Evolutionary conservation across 1,140 invertebrate genomes (phyloP).

Genomic region (Diachasma alloeum): DNA sequence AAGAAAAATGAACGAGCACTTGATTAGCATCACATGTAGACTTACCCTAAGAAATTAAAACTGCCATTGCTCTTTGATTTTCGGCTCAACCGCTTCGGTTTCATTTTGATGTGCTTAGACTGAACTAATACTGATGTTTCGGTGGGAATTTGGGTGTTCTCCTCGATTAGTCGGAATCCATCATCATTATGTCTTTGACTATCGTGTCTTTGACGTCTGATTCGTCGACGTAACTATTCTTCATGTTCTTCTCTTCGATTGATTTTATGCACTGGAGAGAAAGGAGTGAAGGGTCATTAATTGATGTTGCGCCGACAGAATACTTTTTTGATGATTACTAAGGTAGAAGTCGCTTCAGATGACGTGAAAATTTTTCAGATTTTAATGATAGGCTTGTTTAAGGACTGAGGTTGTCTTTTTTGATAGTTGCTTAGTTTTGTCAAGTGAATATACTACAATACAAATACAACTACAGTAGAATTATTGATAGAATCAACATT

Average conservation of each 20-base stretch:
- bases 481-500: too few relatives aligned
- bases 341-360: too few relatives aligned
- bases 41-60: not conserved
- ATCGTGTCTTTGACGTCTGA: conserved; percentile 55
- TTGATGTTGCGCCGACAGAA: too few relatives aligned
- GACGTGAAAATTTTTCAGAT: too few relatives aligned
- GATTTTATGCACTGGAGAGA: conserved; percentile 60
- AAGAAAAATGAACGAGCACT: not conserved
- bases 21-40: not conserved
- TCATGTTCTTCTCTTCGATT: conserved; percentile 59
- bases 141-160: not conserved
- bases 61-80: not conserved
- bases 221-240: conserved; percentile 60
- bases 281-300: not conserved
- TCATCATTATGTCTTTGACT: conserved; percentile 48
- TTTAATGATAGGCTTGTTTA: too few relatives aligned
- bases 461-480: too few relatives aligned
- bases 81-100: not conserved
- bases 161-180: conserved; percentile 59
- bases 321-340: too few relatives aligned
- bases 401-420: too few relatives aligned
- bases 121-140: conserved; percentile 10
- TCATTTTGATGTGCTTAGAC: not conserved
- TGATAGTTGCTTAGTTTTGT: too few relatives aligned
- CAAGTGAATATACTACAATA: too few relatives aligned